Base-by-base conservation (phyloP, 2,888 invertebrate genomes). In the Acanthococcus lagerstroemiae region DNA sequence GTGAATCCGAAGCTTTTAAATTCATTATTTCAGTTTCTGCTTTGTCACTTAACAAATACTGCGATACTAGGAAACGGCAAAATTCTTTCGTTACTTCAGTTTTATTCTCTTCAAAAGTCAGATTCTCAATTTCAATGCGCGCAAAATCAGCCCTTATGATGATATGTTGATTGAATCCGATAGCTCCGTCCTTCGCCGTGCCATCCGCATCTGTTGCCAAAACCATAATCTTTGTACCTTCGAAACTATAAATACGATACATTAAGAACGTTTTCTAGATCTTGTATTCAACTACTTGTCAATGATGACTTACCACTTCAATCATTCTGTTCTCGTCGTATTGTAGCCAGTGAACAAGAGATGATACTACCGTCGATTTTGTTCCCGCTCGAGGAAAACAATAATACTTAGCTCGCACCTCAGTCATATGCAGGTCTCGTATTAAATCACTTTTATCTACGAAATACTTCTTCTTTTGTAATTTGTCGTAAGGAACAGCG, bases 301-400 rank as follows among this genome's bases (percentile, higher is more conserved):
- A 17, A 48, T 48, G 48, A 48, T 48, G 6, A 48, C 48, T 48
- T 48, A 48, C 48, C 48, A 48, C 48, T 48, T 17, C 19, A 48
- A 48, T n/a, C 48, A 17, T 48, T 48, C 48, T 48, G 48, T 17
- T 48, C 48, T 48, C 48, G n/a, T 48, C 48, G 48, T 48, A n/a
- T 17, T n/a, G n/a, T 48, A 48, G 19, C 48, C 48, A 48, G 12
- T 48, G n/a, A 48, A 48, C 48, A 17, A 48, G 48, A n/a, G 48
- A 9, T 6, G n/a, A n/a, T 48, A 48, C 48, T 6, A 48, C 48
- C 48, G 48, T 48, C 48, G 48, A 48, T 48, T 48, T 48, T 17
- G 48, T 48, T 48, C 48, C 48, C 48, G 48, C 48, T n/a, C 48
- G 48, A 48, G 48, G 48, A 48, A 48, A 48, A 48, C 48, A 48